phyloP scores from a whole-genome alignment of 2,113 vertebrate species.

The Sylvilagus bachmani region DNA sequence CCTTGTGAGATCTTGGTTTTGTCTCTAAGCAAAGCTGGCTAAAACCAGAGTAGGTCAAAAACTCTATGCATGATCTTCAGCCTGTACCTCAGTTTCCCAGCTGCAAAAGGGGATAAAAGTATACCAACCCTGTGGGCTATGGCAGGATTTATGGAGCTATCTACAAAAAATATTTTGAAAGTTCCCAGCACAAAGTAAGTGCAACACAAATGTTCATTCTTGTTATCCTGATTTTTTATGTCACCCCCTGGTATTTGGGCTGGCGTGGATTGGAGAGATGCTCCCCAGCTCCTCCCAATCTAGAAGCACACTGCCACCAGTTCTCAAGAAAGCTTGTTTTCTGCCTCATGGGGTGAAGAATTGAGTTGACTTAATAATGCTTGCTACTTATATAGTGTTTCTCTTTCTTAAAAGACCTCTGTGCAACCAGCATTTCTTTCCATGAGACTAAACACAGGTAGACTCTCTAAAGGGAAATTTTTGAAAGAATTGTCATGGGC shows the following conservation, averaged over 20 bases:
- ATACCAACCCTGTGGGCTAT: rapidly evolving
- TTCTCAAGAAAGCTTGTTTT: conserved; percentile 63
- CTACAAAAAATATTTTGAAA: background rate
- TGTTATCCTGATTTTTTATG: background rate
- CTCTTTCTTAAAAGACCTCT: conserved; percentile 69
- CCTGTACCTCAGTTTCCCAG: background rate
- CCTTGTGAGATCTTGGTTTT: background rate
- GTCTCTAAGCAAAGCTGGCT: background rate
- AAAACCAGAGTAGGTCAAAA: background rate
- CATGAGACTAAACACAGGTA: conserved; percentile 43
- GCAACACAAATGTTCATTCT: background rate
- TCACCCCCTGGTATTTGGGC: background rate
- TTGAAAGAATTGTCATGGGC: conserved; percentile 25
- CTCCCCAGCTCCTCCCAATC: background rate
- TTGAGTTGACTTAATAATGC: conserved; percentile 60
- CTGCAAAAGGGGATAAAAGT: background rate
- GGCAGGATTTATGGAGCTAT: background rate
- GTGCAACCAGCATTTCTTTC: conserved; percentile 46
- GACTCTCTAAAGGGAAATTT: conserved; percentile 50
- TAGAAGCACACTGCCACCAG: background rate
- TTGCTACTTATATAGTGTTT: conserved; percentile 52
- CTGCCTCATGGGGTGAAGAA: conserved; percentile 45
- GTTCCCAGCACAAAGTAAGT: background rate
- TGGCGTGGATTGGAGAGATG: background rate
- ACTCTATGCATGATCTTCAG: background rate